A percentile compares a stretch with the other conserved stretches of the same genome.
Conservation (phyloP, 2,888 invertebrate genomes). For the Ethmia dodecea region DNA sequence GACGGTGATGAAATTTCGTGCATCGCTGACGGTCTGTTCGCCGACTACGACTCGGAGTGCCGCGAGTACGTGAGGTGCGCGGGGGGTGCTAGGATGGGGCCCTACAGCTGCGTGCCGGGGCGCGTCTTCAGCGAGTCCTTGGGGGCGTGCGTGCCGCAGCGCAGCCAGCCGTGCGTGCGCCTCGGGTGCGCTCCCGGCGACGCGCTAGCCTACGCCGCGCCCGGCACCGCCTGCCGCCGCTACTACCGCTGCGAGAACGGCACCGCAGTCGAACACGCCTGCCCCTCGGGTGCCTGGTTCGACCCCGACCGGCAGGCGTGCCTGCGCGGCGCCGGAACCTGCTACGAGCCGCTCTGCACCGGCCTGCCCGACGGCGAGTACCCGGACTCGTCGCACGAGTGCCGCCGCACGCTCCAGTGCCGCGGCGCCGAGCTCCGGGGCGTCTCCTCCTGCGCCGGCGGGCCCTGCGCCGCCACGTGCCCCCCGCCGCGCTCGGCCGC, state of each 20-base stretch:
- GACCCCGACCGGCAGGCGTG: conserved; percentile 73
- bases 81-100: conserved; percentile 38
- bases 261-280: conserved; percentile 61
- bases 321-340: conserved; percentile 71
- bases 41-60: conserved; percentile 63
- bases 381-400: conserved; percentile 76
- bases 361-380: conserved; percentile 76
- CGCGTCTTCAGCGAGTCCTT: conserved; percentile 61
- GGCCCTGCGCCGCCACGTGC: conserved; percentile 41
- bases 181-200: conserved; percentile 54
- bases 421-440: conserved; percentile 59
- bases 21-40: conserved; percentile 57
- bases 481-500: conserved; percentile 60
- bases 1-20: conserved; percentile 45
- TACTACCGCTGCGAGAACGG: conserved; percentile 78
- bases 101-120: conserved; percentile 54
- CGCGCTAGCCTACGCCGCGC: conserved; percentile 67
- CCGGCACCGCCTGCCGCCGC: conserved; percentile 74
- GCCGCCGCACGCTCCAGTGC: conserved; percentile 70
- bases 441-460: conserved; percentile 48
- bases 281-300: conserved; percentile 75
- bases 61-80: conserved; percentile 64
- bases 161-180: conserved; percentile 52
- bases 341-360: conserved; percentile 78
- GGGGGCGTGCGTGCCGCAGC: conserved; percentile 56